Percentiles rank a stretch among this genome's conserved stretches.
These are phyloP conservation scores for Nomada goodeniana DNA, from an alignment of 2,888 invertebrate genomes.

Conservation along the genomic window DNA sequence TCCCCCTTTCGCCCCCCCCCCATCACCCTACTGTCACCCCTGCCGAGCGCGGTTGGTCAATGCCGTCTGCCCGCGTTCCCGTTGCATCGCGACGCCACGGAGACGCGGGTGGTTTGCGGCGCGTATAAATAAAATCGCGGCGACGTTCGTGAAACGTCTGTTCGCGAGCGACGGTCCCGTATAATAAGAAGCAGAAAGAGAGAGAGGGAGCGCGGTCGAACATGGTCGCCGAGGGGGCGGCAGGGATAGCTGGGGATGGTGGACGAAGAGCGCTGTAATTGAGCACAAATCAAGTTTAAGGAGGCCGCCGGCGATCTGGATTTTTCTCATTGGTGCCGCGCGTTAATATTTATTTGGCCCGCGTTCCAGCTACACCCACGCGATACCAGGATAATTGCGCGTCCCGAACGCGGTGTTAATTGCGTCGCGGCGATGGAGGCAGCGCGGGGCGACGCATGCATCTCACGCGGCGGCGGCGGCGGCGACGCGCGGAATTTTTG, in stretches of 20 bases:
- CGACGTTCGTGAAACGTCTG: constrained; percentile 63
- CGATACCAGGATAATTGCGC: constrained; percentile 61
- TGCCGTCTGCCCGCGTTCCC: constrained; percentile 19
- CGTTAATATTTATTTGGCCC: constrained; percentile 63
- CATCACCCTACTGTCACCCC: background rate
- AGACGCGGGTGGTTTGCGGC: constrained; percentile 77
- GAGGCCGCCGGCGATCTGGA: constrained; percentile 66
- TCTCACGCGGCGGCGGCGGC: constrained; percentile 10
- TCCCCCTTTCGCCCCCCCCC: constrained; percentile 24
- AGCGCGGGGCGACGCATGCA: constrained; percentile 20
- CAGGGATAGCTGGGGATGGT: constrained; percentile 31
- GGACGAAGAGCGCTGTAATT: constrained; percentile 79
- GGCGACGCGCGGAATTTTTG: constrained; percentile 56
- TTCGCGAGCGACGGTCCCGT: constrained; percentile 55
- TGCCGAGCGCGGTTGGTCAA: constrained; percentile 34
- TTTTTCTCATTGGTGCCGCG: constrained; percentile 37
- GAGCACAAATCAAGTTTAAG: constrained; percentile 84
- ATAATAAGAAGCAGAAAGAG: constrained; percentile 70
- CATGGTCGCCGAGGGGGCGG: constrained; percentile 9
- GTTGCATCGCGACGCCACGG: constrained; percentile 62
- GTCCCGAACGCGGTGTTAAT: constrained; percentile 66
- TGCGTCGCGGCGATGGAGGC: constrained; percentile 58
- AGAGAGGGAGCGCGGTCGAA: constrained; percentile 20
- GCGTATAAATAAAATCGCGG: constrained; percentile 83
- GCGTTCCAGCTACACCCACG: constrained; percentile 61